Base-by-base conservation (phyloP, 2,113 vertebrate species). In the Sylvietta virens region DNA sequence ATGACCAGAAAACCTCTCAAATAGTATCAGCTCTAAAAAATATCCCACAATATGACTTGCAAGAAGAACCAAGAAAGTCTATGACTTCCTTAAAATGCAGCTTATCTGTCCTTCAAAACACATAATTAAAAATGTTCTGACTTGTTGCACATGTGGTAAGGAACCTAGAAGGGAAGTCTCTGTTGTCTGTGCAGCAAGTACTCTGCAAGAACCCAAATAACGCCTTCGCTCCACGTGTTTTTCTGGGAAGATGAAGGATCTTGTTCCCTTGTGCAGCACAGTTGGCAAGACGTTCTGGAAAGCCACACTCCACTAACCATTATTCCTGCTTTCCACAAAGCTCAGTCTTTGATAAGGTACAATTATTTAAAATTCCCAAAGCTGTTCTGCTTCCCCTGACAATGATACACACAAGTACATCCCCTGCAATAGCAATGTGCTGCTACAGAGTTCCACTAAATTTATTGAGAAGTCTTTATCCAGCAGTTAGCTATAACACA, bases 381-480 rank as follows among this genome's bases (percentile, higher is more conserved):
- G 72, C 73, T 58, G 23, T 67, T 94, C 50, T 90, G 31, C 66
- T 74, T 93, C 83, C 90, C 60, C 51, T 51, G 73, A 71, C 73
- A 81, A 48, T 2, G 44, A 89, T 57, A 72, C 2, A 10, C 51
- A 2, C 54, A 79, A 93, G 47, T 61, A 50, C 61, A 86, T 62
- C 58, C 78, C 71, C 35, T 44, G 92, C 4, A 2, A 85, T 77
- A 84, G 80, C 67, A 76, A 53, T 12, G 16, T 8, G 69, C 81
- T 69, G 66, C n/a, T 64, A 86, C 72, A 24, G 91, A 95, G 93
- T 90, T 88, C 65, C 1, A 0, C 67, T 94, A 66, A 94, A 97
- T 95, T 94, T 96, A 96, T 70, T 0, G 5, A 86, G 58, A 44
- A 94, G 76, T 11, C 48, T 89, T 93, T 92, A 95, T 81, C 82